Base-by-base conservation (phyloP, 2,113 vertebrate genomes). In the Mirza zaza region DNA sequence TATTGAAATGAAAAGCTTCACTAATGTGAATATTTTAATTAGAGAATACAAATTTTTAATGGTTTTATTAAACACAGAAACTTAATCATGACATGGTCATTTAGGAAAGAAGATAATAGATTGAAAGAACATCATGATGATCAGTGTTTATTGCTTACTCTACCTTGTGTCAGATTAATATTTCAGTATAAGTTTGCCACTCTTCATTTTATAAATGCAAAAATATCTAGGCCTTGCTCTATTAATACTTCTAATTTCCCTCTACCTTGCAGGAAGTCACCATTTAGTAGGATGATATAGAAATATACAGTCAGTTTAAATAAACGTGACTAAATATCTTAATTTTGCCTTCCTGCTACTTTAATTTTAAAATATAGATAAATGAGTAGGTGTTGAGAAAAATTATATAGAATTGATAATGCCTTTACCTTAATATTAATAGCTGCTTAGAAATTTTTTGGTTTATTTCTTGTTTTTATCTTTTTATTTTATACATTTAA, bases 1-100 rank as follows among this genome's bases (percentile, higher is more conserved):
- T 93, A 71, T 82, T 86, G 48, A 80, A 77, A 48, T 75, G 42
- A 96, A 92, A 91, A 76, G 11, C 12, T 57, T 81, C 32, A 81
- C 5, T 67, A 89, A 75, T 84, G 18, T 32, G 55, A 61, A 42
- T 67, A 2, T 57, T 95, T 84, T 93, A 95, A 84, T 84, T 77
- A 79, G 25, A 83, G 77, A 17, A 34, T 84, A 92, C 2, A 88
- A 6, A 71, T 90, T 87, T 59, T 76, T 93, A 10, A 42, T 80
- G 6, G 12, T 84, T 84, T 94, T 57, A 65, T 59, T 94, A 81
- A 91, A 55, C 21, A 39, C 3, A 65, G 67, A 86, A 59, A 76
- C 20, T 32, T 77, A 63, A 25, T 48, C 29, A 87, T 27, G 20
- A 95, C 91, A 65, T 63, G 0, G 8, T 88, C 7, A 67, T 83